Percentiles rank a stretch among this genome's conserved stretches.
Evolutionary conservation across 2,888 invertebrate genomes (phyloP).

Genomic region (Drosophila kuntzei): DNA sequence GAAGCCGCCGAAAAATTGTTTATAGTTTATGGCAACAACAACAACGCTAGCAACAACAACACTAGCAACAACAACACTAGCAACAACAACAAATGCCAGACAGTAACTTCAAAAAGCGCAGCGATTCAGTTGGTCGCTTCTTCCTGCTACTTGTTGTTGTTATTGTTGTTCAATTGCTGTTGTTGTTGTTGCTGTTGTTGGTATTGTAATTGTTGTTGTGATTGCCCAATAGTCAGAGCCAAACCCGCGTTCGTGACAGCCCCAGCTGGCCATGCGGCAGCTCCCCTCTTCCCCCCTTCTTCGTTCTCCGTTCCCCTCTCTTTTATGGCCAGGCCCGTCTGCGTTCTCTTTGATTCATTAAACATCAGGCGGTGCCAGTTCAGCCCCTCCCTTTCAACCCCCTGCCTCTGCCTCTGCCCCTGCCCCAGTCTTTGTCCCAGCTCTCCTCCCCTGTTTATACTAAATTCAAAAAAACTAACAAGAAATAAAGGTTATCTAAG

Average conservation of each 20-base stretch:
- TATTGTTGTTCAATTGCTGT: constrained; percentile 43
- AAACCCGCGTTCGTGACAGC: constrained; percentile 73
- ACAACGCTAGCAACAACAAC: constrained; percentile 28
- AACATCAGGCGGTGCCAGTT: constrained; percentile 49
- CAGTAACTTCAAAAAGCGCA: constrained; percentile 69
- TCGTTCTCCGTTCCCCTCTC: constrained; percentile 6
- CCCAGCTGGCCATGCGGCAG: constrained; percentile 57
- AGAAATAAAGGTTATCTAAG: background rate
- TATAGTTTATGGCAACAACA: constrained; percentile 62
- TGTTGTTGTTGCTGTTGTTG: constrained; percentile 25
- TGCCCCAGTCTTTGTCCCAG: background rate
- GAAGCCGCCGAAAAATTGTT: constrained; percentile 77
- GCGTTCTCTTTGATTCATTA: constrained; percentile 65
- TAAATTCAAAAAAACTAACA: constrained; percentile 40
- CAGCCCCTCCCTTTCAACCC: background rate
- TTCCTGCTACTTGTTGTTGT: constrained; percentile 66
- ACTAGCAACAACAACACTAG: constrained; percentile 25
- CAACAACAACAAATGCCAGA: constrained; percentile 36
- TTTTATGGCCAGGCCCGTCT: constrained; percentile 17
- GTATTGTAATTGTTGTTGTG: constrained; percentile 40
- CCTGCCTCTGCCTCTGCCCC: background rate
- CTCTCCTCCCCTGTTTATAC: constrained; percentile 6
- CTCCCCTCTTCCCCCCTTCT: constrained; percentile 9
- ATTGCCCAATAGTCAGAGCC: constrained; percentile 55
- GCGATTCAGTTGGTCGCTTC: constrained; percentile 77